Base-by-base conservation (phyloP, 2,888 invertebrate species). In the Dermolepida albohirtum region DNA sequence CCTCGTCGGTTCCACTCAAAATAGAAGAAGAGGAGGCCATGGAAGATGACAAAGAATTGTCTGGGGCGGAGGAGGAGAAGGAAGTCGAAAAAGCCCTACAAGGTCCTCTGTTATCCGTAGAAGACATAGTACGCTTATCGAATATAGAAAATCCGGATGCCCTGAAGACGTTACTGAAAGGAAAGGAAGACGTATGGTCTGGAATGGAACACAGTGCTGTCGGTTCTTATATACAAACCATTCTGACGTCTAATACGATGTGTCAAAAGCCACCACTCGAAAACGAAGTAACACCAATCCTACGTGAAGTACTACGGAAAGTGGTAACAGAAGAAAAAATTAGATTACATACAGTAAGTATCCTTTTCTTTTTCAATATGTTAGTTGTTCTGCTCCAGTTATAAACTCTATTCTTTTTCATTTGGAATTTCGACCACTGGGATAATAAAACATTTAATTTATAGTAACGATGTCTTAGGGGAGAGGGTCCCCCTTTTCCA, bases 31-130 rank as follows among this genome's bases (percentile, higher is more conserved):
- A 86, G 64, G 86, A 86, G 72, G 85, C 84, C 54, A 85, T 87
- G 81, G 87, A 86, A 75, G 88, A 87, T 75, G 87, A 88, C 63
- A 87, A 86, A 77, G 87, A 87, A 76, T 79, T 87, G 70, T 86
- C 87, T 63, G 87, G 86, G 17, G 86, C 87, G 63, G 87, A 88
- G 76, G 87, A 88, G 77, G 87, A 87, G 76, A 87, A 88, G 77
- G 87, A 88, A 79, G 87, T 86, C 64, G 88, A 87, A 76, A 87
- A 87, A 77, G 87, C 86, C 34, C 79, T 88, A 71, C 84, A 86
- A 78, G 86, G 85, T 74, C 87, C 88, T 39, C 77, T 88, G 73
- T 79, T 88, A 65, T 86, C 87, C 52, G 82, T 88, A 78, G 87
- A 89, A 77, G 88, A 90, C 80, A 84, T 89, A 77, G 79, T 89